Evolutionary conservation across 1,140 invertebrate species (phyloP).

Genomic region (Bombus confusus): DNA sequence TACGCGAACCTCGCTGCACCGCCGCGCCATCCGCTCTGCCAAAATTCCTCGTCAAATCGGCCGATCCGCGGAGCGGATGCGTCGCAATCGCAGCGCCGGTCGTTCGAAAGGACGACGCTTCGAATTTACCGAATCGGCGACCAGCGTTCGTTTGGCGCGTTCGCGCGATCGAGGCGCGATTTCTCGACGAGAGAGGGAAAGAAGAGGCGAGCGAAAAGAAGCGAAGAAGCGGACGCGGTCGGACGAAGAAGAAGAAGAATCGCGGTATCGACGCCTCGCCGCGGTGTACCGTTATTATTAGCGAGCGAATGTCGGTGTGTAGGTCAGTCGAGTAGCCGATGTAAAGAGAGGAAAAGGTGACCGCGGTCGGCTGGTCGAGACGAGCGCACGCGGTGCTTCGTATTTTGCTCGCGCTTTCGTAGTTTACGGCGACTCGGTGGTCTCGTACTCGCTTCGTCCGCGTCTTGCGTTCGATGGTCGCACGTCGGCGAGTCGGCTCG

Average conservation of each 20-base stretch:
- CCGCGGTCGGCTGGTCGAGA: slow-evolving; percentile 48
- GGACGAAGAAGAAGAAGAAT: background rate
- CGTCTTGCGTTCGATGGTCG: too few relatives aligned
- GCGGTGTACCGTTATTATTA: slow-evolving; percentile 71
- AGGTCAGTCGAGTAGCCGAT: slow-evolving; percentile 70
- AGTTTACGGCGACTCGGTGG: background rate
- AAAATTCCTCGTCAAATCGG: background rate
- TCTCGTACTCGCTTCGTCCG: too few relatives aligned
- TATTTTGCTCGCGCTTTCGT: background rate
- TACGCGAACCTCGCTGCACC: background rate
- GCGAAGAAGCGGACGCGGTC: too few relatives aligned
- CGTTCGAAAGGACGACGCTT: background rate
- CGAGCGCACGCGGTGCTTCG: background rate
- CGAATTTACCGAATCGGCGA: background rate
- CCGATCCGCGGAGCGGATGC: too few relatives aligned
- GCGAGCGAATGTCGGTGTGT: slow-evolving; percentile 73
- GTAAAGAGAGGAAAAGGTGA: slow-evolving; percentile 19
- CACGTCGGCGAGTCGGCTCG: too few relatives aligned
- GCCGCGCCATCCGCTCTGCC: background rate
- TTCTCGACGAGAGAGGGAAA: background rate
- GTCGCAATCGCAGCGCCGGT: too few relatives aligned
- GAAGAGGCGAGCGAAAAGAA: background rate
- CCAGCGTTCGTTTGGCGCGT: background rate
- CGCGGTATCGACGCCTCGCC: background rate
- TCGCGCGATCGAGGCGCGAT: too few relatives aligned